Evolutionary conservation across 2,888 invertebrate species (phyloP).

Genomic region (Tromatobia lineatoria): DNA sequence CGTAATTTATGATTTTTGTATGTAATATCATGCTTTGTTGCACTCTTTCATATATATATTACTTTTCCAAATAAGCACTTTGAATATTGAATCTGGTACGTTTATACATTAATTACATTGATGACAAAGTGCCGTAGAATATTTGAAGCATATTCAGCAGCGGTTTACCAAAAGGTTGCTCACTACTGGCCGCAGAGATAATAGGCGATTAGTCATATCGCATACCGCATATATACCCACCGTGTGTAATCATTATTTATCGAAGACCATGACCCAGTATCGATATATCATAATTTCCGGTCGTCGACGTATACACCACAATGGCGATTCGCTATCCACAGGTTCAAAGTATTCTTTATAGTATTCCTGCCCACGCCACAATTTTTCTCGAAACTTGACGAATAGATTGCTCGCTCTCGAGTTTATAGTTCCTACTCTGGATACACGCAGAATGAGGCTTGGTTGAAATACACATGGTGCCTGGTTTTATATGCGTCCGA

Average conservation of each 20-base stretch:
- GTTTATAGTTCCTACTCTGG: not conserved
- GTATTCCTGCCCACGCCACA: not conserved
- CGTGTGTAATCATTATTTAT: slow-evolving; percentile 31
- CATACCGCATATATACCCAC: not conserved
- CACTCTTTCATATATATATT: not conserved
- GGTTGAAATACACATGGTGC: no score
- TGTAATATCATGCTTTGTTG: not conserved
- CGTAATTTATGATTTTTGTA: not conserved
- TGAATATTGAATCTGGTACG: not conserved
- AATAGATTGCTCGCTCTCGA: not conserved
- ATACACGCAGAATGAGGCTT: no score
- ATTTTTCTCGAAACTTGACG: not conserved
- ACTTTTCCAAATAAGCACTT: not conserved
- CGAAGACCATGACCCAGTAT: slow-evolving; percentile 53
- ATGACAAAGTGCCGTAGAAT: not conserved
- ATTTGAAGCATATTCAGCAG: not conserved
- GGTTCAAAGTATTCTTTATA: not conserved
- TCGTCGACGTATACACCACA: not conserved
- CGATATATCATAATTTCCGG: slow-evolving; percentile 48
- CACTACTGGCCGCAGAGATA: not conserved
- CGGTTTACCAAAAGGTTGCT: not conserved
- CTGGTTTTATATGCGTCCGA: no score
- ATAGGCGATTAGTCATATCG: slow-evolving; percentile 49
- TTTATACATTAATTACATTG: not conserved
- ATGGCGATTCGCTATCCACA: not conserved